Base-by-base conservation (phyloP, 2,113 vertebrate species). In the Puffinus mauretanicus region DNA sequence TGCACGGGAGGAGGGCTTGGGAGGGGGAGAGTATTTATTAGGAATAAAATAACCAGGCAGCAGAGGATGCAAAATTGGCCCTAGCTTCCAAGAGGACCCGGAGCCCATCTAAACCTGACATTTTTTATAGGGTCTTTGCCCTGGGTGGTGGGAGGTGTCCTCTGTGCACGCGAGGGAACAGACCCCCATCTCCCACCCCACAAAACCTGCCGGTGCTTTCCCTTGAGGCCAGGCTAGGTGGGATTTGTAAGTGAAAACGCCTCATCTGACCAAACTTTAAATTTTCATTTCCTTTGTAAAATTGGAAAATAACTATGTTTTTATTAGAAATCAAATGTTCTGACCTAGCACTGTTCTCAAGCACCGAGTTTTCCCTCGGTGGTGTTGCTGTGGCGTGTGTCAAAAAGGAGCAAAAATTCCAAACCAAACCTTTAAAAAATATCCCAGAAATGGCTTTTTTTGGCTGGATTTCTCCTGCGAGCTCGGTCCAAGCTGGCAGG, bases 111-210 rank as follows among this genome's bases (percentile, higher is more conserved):
- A 57, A 58, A 58, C 16, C 25, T 71, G 73, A 21, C 1, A 5
- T 5, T 52, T 72, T 58, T 60, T 11, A 34, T 7, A 7, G 18
- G 29, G 4, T 21, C 15, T 26, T 11, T 60, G 36, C 12, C 16
- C 58, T 44, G 13, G 0, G 1, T 16, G 36, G 30, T 40, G 34
- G 10, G 69, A 38, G 9, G 12, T 7, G 15, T 42, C 36, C 16
- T 51, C 8, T 34, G 57, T 19, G 57, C 34, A 2, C 0, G 0
- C 1, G 4, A 49, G 38, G 30, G 60, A 34, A 10, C 0, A 1
- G 26, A 21, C 2, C 10, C 19, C 22, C 42, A 3, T 7, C 47
- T 78, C 73, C 84, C 34, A 30, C 54, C n/a, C 65, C 64, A 36
- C 27, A 62, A 42, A 82, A 47, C 12, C 49, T 1, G 0, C 5